Base-by-base conservation (phyloP, 2,888 invertebrate species). In the Orchestes rusci region DNA sequence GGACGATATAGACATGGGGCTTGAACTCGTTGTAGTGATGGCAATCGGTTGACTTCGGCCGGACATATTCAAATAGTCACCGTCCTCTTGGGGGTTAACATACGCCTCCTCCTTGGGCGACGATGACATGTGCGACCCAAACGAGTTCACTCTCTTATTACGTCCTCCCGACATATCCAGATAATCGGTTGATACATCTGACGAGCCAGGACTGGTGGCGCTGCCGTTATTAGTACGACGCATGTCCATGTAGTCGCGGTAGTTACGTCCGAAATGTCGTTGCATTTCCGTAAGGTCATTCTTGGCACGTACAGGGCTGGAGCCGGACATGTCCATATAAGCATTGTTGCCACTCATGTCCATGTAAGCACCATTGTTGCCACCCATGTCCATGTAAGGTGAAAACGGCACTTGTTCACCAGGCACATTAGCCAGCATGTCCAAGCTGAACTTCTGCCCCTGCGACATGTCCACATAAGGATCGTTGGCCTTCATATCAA, bases 21-120 rank as follows among this genome's bases (percentile, higher is more conserved):
- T 58, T 12, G 56, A 62, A 23, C 59, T 63, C 7, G 48, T 48
- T 49, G 69, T 56, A 58, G 75, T 73, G 38, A 82, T 82, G 1
- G 76, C 72, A 43, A 82, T 82, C 2, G 82, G 82, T 43, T 79
- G 72, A 1, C 81, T 79, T 2, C 28, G 30, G 31, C 59, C 42
- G 10, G 66, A 68, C 73, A 76, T 75, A 52, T 74, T 73, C 47
- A 75, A 70, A 54, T 77, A 76, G 51, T 76, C 74, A 36, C 73
- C 73, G 39, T 53, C 56, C 42, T 39, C 47, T 20, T 39, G 13
- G 55, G 56, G 59, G n/a, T n/a, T n/a, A n/a, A n/a, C n/a, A n/a
- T n/a, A n/a, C 3, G 40, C 30, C 15, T 41, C 38, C 39, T 59
- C 59, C 19, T 52, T 57, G 1, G 55, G 53, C 1, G 56, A 56